phyloP scores from a whole-genome alignment of 2,113 vertebrate species.

The Trematomus loennbergii region DNA sequence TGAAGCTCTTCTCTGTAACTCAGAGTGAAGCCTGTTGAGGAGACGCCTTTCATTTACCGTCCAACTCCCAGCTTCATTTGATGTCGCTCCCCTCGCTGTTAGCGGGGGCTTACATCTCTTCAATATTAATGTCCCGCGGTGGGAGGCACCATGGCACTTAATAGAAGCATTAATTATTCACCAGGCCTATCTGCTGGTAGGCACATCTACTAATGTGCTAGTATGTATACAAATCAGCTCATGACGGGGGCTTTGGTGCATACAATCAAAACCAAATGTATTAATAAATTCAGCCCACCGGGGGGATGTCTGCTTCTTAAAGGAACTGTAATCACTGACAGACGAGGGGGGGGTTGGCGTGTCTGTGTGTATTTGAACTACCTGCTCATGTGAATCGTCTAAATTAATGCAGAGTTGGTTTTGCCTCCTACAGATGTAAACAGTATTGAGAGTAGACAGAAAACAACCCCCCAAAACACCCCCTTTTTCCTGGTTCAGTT shows the following conservation, averaged over 20 bases:
- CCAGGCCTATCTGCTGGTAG: conserved; percentile 73
- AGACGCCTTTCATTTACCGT: conserved; percentile 70
- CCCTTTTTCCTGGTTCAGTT: conserved; percentile 36
- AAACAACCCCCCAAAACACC: background rate
- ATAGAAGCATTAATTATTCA: conserved; percentile 86
- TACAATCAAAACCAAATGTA: conserved; percentile 79
- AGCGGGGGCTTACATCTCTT: conserved; percentile 79
- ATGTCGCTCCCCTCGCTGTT: conserved; percentile 80
- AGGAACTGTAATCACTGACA: conserved; percentile 71
- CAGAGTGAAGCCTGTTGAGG: conserved; percentile 45
- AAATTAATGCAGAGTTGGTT: conserved; percentile 47
- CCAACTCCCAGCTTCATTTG: conserved; percentile 79
- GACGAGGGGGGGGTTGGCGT: conserved; percentile 7
- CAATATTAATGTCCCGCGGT: conserved; percentile 83
- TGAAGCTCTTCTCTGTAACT: conserved; percentile 44
- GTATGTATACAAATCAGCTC: conserved; percentile 85
- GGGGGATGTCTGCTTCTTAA: conserved; percentile 65
- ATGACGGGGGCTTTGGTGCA: conserved; percentile 71
- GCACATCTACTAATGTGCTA: conserved; percentile 81
- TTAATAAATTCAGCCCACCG: conserved; percentile 73
- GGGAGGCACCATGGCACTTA: conserved; percentile 79
- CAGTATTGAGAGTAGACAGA: conserved; percentile 4
- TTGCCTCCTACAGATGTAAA: conserved; percentile 47
- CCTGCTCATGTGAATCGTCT: conserved; percentile 13
- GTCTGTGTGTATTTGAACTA: conserved; percentile 23